A percentile compares a stretch with the other conserved stretches of the same genome.
phyloP scores from a whole-genome alignment of 30 jellyfish, hydroid and myxozoan genomes.

The Catostylus mosaicus region DNA sequence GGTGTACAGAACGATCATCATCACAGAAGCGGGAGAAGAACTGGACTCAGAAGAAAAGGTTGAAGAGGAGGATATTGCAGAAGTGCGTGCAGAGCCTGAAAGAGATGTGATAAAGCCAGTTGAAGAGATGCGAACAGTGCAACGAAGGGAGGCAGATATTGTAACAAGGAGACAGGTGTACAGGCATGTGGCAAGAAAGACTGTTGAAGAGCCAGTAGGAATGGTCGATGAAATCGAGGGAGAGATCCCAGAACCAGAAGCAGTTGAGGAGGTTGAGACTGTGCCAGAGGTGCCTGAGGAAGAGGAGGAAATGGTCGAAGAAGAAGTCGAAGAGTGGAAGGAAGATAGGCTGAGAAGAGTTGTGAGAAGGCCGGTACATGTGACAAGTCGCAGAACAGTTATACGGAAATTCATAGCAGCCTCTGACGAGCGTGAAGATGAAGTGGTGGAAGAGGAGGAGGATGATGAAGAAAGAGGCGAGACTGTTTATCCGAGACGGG shows the following conservation, averaged over 20 bases:
- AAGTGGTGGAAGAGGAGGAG: slow-evolving; percentile 46
- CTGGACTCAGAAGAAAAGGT: slow-evolving; percentile 6
- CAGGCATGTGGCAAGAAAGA: slow-evolving; percentile 4
- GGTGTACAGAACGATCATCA: slow-evolving; percentile 68
- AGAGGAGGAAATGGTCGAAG: slow-evolving; percentile 13
- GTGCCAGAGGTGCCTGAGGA: slow-evolving; percentile 38
- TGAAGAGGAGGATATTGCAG: slow-evolving; percentile 15
- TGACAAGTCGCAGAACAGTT: slow-evolving; percentile 68
- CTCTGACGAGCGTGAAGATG: slow-evolving; percentile 52
- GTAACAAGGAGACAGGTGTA: slow-evolving; percentile 27
- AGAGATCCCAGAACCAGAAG: slow-evolving; percentile 38
- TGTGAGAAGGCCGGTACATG: slow-evolving; percentile 67
- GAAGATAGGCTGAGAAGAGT: slow-evolving; percentile 48
- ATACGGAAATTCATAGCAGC: slow-evolving; percentile 54
- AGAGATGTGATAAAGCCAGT: slow-evolving; percentile 15
- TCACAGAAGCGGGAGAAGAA: slow-evolving; percentile 23
- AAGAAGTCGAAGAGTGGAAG: slow-evolving; percentile 10
- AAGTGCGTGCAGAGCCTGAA: slow-evolving; percentile 6
- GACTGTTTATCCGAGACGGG: slow-evolving; percentile 50
- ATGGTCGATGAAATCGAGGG: slow-evolving; percentile 26
- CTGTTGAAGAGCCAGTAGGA: too few relatives aligned
- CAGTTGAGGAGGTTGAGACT: slow-evolving; percentile 38
- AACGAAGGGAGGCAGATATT: slow-evolving; percentile 17
- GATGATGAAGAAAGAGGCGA: slow-evolving; percentile 7
- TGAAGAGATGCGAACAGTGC: background rate